These are phyloP conservation scores for Cochlearius cochlearius DNA, from an alignment of 2,113 vertebrate genomes.

Conservation along the genomic window DNA sequence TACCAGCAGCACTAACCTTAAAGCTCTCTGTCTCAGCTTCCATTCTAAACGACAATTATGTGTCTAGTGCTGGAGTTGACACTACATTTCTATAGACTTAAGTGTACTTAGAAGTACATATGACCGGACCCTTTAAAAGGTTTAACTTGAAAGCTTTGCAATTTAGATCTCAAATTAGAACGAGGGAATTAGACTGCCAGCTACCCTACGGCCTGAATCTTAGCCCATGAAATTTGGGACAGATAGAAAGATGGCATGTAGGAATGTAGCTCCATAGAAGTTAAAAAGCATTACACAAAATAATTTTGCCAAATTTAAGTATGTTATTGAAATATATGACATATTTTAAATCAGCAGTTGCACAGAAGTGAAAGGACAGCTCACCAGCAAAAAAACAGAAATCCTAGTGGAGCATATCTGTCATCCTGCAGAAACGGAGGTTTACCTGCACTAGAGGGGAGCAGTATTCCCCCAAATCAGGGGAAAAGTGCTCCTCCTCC, in stretches of 20 bases:
- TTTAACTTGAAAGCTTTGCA: not conserved
- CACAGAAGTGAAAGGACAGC: not conserved
- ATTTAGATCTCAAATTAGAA: not conserved
- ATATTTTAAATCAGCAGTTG: not conserved
- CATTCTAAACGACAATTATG: not conserved
- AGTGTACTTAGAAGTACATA: not conserved
- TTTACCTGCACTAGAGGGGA: not conserved
- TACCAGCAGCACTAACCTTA: not conserved
- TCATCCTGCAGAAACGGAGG: not conserved
- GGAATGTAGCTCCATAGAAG: not conserved
- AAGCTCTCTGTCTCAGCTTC: not conserved
- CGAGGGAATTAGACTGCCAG: not conserved
- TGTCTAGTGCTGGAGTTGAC: not conserved
- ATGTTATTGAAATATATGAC: not conserved
- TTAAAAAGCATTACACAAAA: not conserved
- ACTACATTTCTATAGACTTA: not conserved
- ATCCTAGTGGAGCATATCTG: rapidly evolving
- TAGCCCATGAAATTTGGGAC: not conserved
- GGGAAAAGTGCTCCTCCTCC: not conserved
- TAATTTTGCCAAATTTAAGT: not conserved
- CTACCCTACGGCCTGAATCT: not conserved
- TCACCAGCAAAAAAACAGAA: not conserved
- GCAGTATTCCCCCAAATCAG: not conserved
- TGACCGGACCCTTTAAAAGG: not conserved
- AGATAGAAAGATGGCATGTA: not conserved